These are phyloP conservation scores for Nasonia longicornis DNA, from an alignment of 1,140 invertebrate genomes.

Conservation along the genomic window DNA sequence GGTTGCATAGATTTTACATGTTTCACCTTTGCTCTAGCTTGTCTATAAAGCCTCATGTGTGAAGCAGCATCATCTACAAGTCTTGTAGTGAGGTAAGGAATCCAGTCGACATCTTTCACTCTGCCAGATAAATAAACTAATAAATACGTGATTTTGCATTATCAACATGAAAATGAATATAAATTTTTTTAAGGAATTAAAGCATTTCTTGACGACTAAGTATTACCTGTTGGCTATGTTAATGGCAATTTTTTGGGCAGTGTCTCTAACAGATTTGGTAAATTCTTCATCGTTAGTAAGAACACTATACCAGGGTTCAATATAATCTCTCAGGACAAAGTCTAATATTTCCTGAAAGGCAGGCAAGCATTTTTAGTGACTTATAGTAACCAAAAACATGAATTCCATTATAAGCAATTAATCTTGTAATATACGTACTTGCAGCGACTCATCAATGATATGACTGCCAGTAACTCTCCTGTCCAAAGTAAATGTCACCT, in stretches of 20 bases:
- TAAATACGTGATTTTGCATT: neutral
- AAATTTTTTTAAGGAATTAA: neutral
- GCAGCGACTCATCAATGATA: conserved; percentile 79
- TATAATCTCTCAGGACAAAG: conserved; percentile 83
- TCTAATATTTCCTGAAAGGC: conserved; percentile 75
- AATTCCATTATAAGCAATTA: neutral
- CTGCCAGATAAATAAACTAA: conserved; percentile 65
- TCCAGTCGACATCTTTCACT: conserved; percentile 90
- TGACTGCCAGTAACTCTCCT: conserved; percentile 75
- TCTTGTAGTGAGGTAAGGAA: conserved; percentile 85
- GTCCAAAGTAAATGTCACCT: conserved; percentile 67
- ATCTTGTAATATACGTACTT: conserved; percentile 60
- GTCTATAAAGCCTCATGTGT: conserved; percentile 86
- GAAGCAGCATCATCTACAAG: conserved; percentile 92
- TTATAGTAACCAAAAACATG: neutral
- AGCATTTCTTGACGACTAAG: neutral
- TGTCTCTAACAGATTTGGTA: conserved; percentile 69
- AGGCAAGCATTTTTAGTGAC: conserved; percentile 3
- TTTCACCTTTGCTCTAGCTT: conserved; percentile 76
- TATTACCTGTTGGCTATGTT: conserved; percentile 72
- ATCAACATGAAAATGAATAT: neutral
- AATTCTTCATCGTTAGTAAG: conserved; percentile 72
- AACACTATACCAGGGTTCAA: conserved; percentile 80
- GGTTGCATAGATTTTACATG: conserved; percentile 65
- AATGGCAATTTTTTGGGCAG: conserved; percentile 71